A percentile compares a stretch with the other conserved stretches of the same genome.
Evolutionary conservation across 2,113 vertebrate species (phyloP).

Genomic region (Cryptomyrus ogoouensis): DNA sequence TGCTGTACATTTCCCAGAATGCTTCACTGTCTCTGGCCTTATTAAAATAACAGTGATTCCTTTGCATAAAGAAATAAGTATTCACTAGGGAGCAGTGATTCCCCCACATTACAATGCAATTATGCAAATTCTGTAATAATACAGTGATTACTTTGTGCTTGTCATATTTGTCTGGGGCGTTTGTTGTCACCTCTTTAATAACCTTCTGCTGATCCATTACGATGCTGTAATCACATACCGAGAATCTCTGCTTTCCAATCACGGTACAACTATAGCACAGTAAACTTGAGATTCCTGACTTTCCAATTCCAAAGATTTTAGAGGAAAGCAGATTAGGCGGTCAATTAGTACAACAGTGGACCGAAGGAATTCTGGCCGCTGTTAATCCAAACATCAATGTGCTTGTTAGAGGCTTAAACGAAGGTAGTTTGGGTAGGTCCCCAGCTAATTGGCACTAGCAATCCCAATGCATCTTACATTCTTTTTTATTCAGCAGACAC

Average conservation of each 20-base stretch:
- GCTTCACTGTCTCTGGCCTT: neutral
- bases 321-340: conserved; percentile 11
- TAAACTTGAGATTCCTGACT: conserved; percentile 1
- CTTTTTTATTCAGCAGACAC: neutral
- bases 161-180: neutral
- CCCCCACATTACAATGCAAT: neutral
- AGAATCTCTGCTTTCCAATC: neutral
- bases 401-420: neutral
- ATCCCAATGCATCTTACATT: neutral
- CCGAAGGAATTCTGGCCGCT: conserved; percentile 11
- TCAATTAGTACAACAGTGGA: conserved; percentile 12
- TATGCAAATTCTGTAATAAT: conserved; percentile 1
- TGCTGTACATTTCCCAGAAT: neutral
- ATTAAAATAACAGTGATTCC: neutral
- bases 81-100: neutral
- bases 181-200: neutral
- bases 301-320: conserved; percentile 15
- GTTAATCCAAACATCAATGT: conserved; percentile 21
- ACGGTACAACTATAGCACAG: neutral
- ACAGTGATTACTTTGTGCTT: neutral
- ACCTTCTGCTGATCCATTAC: neutral
- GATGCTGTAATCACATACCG: neutral
- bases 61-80: neutral
- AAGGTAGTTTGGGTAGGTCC: neutral
- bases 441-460: neutral